phyloP scores from a whole-genome alignment of 2,113 vertebrate genomes.

The Alethe castanea region DNA sequence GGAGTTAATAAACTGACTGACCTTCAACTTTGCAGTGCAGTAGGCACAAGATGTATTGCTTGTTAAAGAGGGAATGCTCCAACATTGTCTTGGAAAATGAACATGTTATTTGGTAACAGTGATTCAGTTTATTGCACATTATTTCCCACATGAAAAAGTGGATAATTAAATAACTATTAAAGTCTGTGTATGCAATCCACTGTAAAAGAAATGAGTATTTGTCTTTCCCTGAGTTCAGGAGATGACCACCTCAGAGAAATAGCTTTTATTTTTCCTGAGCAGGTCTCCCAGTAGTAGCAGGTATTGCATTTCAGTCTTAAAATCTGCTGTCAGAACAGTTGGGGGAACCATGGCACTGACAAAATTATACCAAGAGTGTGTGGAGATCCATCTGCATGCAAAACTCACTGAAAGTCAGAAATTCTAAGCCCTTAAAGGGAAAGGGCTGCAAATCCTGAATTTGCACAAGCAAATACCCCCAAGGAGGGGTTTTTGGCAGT shows the following conservation, averaged over 20 bases:
- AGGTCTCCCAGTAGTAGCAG: background rate
- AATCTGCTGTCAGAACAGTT: background rate
- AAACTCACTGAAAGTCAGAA: background rate
- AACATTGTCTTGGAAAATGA: background rate
- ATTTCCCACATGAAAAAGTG: background rate
- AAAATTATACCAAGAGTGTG: background rate
- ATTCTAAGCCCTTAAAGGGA: background rate
- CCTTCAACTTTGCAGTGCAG: background rate
- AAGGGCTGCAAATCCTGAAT: background rate
- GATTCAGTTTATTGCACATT: background rate
- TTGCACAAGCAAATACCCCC: background rate
- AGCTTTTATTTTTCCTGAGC: background rate
- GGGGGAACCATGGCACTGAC: background rate
- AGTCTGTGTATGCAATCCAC: background rate
- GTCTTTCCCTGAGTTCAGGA: background rate
- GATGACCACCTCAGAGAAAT: background rate
- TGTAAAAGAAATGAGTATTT: background rate
- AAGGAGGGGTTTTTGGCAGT: background rate
- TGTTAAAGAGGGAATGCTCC: background rate
- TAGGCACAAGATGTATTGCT: background rate
- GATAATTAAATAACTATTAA: background rate
- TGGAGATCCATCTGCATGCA: background rate
- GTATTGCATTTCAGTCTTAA: background rate
- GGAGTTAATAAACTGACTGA: conserved; percentile 13
- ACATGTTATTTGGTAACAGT: background rate